Evolutionary conservation across 2,888 invertebrate genomes (phyloP).

Genomic region (Digitonthophagus gazella): DNA sequence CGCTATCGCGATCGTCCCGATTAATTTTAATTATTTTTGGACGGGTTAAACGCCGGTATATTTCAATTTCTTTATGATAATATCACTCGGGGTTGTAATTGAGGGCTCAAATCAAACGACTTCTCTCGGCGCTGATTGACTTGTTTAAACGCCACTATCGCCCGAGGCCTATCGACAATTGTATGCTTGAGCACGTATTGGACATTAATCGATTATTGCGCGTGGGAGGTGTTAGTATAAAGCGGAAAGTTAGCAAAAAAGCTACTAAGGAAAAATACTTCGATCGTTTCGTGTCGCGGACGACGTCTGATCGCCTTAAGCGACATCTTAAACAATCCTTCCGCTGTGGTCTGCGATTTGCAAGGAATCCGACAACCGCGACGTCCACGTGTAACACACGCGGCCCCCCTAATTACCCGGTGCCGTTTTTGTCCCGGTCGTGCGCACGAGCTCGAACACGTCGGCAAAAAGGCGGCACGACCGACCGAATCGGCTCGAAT

Average conservation of each 20-base stretch:
- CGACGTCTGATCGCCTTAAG: background rate
- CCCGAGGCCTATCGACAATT: background rate
- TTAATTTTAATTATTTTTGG: constrained; percentile 49
- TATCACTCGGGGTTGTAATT: background rate
- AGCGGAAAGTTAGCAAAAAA: too few relatives aligned
- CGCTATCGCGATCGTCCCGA: constrained; percentile 48
- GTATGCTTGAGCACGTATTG: background rate
- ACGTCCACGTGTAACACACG: background rate
- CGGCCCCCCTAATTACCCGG: background rate
- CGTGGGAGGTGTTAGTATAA: background rate
- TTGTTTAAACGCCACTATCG: background rate
- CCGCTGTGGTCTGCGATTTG: background rate
- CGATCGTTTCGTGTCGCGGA: background rate
- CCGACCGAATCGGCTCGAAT: background rate
- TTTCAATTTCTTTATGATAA: background rate
- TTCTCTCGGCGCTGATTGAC: background rate
- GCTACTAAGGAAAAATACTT: background rate
- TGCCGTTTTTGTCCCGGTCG: background rate
- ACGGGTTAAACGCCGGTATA: constrained; percentile 22
- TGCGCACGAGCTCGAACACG: background rate
- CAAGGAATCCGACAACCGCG: background rate
- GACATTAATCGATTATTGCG: background rate
- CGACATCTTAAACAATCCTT: background rate
- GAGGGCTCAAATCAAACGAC: background rate
- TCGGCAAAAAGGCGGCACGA: background rate